phyloP scores from a whole-genome alignment of 1,140 invertebrate genomes.

The Hirudo medicinalis region DNA sequence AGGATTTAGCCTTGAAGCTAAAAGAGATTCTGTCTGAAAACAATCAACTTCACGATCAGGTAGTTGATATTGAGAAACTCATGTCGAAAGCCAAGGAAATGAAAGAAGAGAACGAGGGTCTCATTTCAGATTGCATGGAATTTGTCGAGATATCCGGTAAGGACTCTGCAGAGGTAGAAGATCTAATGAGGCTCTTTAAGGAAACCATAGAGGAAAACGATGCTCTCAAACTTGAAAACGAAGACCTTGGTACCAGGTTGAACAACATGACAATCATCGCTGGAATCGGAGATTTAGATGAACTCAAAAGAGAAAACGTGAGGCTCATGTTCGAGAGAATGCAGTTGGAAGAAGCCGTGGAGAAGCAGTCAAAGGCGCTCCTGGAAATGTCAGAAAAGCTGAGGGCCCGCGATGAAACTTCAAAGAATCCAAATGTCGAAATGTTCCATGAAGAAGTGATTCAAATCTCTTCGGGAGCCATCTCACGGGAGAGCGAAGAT shows the following conservation, averaged over 20 bases:
- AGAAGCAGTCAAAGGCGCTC: neutral
- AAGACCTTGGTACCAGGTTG: neutral
- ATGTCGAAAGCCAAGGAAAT: slow-evolving; percentile 4
- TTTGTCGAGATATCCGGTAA: neutral
- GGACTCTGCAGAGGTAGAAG: slow-evolving; percentile 27
- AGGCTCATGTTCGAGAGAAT: slow-evolving; percentile 3
- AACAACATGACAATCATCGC: neutral
- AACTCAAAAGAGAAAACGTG: slow-evolving; percentile 2
- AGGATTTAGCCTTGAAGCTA: neutral
- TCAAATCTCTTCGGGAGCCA: neutral
- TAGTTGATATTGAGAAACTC: slow-evolving; percentile 9
- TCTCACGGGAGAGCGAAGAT: neutral
- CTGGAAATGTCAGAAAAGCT: neutral
- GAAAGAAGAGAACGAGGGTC: slow-evolving; percentile 16
- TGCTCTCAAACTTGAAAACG: slow-evolving; percentile 6
- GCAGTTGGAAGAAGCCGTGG: neutral
- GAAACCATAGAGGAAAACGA: slow-evolving; percentile 16
- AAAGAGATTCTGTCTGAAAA: slow-evolving; percentile 7
- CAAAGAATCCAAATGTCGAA: too few species aligned
- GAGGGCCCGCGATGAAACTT: neutral
- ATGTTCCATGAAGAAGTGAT: too few species aligned
- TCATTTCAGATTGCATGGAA: slow-evolving; percentile 7
- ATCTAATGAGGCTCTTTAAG: slow-evolving; percentile 12
- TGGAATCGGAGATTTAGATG: neutral
- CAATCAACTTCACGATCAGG: neutral